A percentile compares a stretch with the other conserved stretches of the same genome.
phyloP scores from a whole-genome alignment of 2,888 invertebrate genomes.

The Lepidocyrtoides sp. region DNA sequence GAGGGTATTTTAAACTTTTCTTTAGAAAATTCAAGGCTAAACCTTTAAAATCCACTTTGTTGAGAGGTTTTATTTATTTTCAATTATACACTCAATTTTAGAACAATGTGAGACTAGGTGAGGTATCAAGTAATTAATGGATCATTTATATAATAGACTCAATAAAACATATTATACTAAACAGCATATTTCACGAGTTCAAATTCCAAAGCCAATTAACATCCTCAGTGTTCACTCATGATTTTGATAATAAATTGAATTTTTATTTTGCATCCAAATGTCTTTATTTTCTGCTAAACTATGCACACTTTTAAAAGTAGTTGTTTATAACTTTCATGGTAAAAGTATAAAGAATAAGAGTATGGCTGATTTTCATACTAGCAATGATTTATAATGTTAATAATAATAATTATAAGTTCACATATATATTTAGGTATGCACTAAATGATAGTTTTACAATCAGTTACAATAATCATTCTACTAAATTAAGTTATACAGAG shows the following conservation, averaged over 20 bases:
- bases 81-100: conserved; percentile 15
- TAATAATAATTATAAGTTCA: not conserved
- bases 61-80: conserved; percentile 71
- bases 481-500: conserved; percentile 27
- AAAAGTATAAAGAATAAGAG: conserved; percentile 75
- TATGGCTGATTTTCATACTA: conserved; percentile 48
- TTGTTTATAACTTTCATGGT: conserved; percentile 44
- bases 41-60: conserved; percentile 76
- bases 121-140: no score
- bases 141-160: not conserved
- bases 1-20: conserved; percentile 27
- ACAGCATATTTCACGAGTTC: not conserved
- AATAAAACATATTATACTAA: not conserved
- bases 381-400: not conserved
- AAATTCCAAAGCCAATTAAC: conserved; percentile 15
- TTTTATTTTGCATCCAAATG: conserved; percentile 48
- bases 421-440: not conserved
- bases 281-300: conserved; percentile 29
- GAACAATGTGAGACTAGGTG: conserved; percentile 22
- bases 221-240: not conserved
- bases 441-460: not conserved
- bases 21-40: conserved; percentile 37
- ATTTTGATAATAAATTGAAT: conserved; percentile 34
- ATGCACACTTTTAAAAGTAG: not conserved
- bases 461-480: no score